Conservation (phyloP, 2,888 invertebrate species). For the Anodontia alba region DNA sequence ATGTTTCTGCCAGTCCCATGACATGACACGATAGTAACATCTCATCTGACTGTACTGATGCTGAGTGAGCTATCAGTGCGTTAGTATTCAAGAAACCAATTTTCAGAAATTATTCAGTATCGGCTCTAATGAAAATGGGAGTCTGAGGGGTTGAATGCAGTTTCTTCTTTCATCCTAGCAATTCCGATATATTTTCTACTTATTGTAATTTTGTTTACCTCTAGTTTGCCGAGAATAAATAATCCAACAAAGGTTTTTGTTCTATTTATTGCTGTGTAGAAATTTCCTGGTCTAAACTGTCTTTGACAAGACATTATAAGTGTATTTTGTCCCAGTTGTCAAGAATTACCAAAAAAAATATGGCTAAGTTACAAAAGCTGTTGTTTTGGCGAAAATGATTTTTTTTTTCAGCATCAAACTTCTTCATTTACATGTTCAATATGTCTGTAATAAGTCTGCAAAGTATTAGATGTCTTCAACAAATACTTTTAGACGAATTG, state of each 20-base stretch:
- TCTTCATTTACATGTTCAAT: too few relatives aligned
- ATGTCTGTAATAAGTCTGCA: too few relatives aligned
- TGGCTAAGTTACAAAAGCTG: too few relatives aligned
- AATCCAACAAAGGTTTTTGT: background rate
- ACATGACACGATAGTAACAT: background rate
- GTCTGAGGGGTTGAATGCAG: background rate
- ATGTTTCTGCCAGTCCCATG: conserved; percentile 5
- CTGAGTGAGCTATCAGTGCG: conserved; percentile 1
- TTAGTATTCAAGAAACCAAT: background rate
- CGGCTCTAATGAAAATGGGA: background rate
- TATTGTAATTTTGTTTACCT: background rate
- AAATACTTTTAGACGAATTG: too few relatives aligned
- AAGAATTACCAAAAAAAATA: too few relatives aligned
- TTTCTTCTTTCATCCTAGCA: background rate
- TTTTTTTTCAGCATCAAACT: too few relatives aligned
- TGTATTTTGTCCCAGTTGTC: too few relatives aligned
- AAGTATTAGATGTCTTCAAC: too few relatives aligned
- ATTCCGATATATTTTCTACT: background rate
- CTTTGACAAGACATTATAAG: background rate
- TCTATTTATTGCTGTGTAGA: background rate
- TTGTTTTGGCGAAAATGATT: too few relatives aligned
- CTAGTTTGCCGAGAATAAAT: background rate
- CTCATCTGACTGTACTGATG: background rate
- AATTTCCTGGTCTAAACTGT: background rate
- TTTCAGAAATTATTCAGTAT: background rate